A percentile compares a stretch with the other conserved stretches of the same genome.
Evolutionary conservation across 2,797 vertebrate species (phyloP).

Genomic region (Gymnothorax reevesii): DNA sequence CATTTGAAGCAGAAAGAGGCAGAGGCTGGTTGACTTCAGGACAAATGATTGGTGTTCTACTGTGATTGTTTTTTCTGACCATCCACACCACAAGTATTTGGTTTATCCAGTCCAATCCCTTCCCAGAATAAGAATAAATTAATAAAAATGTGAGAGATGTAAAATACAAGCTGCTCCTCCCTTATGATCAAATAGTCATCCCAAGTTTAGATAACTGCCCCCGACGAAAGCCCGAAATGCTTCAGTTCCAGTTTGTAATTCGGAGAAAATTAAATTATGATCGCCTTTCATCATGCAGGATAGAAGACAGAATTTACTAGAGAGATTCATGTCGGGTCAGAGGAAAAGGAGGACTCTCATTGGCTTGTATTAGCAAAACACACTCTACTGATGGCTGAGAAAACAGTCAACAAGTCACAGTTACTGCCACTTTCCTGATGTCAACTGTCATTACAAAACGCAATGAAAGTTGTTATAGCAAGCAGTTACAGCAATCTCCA

Average conservation of each 20-base stretch:
- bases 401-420: too few species aligned
- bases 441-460: too few species aligned
- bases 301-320: not conserved
- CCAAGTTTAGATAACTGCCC: not conserved
- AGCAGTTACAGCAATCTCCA: too few species aligned
- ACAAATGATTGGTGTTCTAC: not conserved
- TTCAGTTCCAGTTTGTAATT: not conserved
- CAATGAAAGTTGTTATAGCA: too few species aligned
- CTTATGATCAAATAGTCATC: not conserved
- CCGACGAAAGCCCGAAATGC: too few species aligned
- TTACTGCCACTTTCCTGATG: too few species aligned
- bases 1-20: not conserved
- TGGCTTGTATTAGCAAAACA: not conserved
- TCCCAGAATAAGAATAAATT: too few species aligned
- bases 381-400: too few species aligned
- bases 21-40: not conserved
- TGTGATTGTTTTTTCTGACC: not conserved
- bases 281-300: not conserved
- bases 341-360: not conserved
- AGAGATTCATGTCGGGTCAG: not conserved
- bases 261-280: not conserved
- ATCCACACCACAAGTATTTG: not conserved
- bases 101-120: not conserved
- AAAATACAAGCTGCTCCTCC: not conserved
- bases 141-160: not conserved